phyloP scores from a whole-genome alignment of 2,888 invertebrate genomes.

The Abrostola triplasia region DNA sequence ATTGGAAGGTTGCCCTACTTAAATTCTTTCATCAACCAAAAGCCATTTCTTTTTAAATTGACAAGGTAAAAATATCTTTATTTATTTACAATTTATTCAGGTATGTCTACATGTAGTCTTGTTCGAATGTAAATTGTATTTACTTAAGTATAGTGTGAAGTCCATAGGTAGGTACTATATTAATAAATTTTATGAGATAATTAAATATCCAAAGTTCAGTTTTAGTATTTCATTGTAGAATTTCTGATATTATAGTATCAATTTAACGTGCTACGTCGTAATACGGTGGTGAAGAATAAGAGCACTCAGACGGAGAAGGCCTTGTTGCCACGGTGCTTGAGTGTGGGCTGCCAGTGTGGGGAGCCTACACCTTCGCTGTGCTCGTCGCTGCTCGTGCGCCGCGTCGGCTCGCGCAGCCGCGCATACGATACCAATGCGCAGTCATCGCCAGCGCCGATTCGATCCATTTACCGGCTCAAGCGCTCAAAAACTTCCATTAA shows the following conservation, averaged over 20 bases:
- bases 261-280: constrained; percentile 24
- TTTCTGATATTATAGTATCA: constrained; percentile 33
- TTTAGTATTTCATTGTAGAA: not conserved
- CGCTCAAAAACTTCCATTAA: constrained; percentile 5
- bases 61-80: too few species aligned
- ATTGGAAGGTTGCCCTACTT: too few species aligned
- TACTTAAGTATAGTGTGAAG: too few species aligned
- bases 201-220: not conserved
- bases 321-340: constrained; percentile 10
- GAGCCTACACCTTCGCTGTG: not conserved
- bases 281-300: constrained; percentile 42
- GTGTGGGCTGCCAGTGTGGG: constrained; percentile 28
- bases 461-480: constrained; percentile 5
- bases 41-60: too few species aligned
- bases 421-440: not conserved
- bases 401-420: not conserved
- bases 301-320: constrained; percentile 45
- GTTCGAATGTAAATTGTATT: too few species aligned
- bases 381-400: constrained; percentile 7
- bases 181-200: too few species aligned
- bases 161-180: too few species aligned
- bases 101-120: too few species aligned
- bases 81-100: too few species aligned
- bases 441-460: constrained; percentile 5
- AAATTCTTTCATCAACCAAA: too few species aligned